Evolutionary conservation across 2,888 invertebrate species (phyloP).

Genomic region (Flabesymbios commensalis): DNA sequence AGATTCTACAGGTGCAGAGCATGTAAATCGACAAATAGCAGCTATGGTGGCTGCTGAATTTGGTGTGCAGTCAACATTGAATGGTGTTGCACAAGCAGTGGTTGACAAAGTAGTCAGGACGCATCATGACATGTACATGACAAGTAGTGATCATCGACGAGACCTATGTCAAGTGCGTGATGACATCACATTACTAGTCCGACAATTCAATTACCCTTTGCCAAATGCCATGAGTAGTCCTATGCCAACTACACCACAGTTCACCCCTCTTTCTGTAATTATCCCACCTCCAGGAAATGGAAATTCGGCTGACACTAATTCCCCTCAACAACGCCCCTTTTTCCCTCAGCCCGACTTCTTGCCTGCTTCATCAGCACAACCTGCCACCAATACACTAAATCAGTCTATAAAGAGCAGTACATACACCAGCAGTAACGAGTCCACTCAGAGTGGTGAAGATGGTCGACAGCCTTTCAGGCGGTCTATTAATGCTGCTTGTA

Average conservation of each 20-base stretch:
- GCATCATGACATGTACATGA: slow-evolving; percentile 78
- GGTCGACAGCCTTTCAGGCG: slow-evolving; percentile 18
- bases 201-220: slow-evolving; percentile 82
- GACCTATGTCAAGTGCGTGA: slow-evolving; percentile 68
- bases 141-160: slow-evolving; percentile 40
- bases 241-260: slow-evolving; percentile 30
- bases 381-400: slow-evolving; percentile 5
- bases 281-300: slow-evolving; percentile 27
- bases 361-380: slow-evolving; percentile 12
- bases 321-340: not conserved
- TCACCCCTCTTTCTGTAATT: slow-evolving; percentile 23
- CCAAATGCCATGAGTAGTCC: slow-evolving; percentile 67
- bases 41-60: slow-evolving; percentile 65
- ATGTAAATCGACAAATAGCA: slow-evolving; percentile 66
- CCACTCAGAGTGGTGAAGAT: slow-evolving; percentile 53
- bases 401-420: slow-evolving; percentile 27
- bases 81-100: slow-evolving; percentile 82
- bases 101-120: slow-evolving; percentile 82
- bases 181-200: slow-evolving; percentile 81
- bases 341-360: no score
- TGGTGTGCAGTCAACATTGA: slow-evolving; percentile 76
- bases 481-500: slow-evolving; percentile 39
- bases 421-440: slow-evolving; percentile 46
- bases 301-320: not conserved
- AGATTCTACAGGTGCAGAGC: slow-evolving; percentile 76